Base-by-base conservation (phyloP, 2,888 invertebrate genomes). In the Diarsia brunnea region DNA sequence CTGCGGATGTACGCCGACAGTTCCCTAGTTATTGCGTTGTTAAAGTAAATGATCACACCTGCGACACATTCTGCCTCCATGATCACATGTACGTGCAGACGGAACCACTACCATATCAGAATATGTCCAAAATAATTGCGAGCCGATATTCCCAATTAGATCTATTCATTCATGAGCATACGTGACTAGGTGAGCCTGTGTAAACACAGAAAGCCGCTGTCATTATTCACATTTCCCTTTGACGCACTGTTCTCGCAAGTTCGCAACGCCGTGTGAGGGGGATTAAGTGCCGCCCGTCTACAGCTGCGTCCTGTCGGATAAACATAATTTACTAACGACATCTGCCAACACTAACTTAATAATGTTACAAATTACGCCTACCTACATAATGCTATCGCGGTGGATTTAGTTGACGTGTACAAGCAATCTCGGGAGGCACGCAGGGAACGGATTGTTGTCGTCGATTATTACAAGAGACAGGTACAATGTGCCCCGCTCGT, bases 281-380 rank as follows among this genome's bases (percentile, higher is more conserved):
- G 93, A 94, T 95, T 95, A 94, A 93, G 91, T 91, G 90, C 91
- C 91, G 89, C 90, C 90, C 90, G 78, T 83, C 88, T 91, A 89
- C 95, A 95, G 93, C 94, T 94, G 95, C 90, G 94, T 90, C 92
- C 91, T 93, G 94, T 92, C 92, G 93, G 93, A 93, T 94, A 93
- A 94, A 94, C 94, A 94, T 94, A 94, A 95, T 94, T 94, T 93
- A 94, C 93, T 93, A 94, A 94, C 92, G 93, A 93, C 94, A 92
- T 93, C 91, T 94, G 93, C 92, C 91, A 90, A 91, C 92, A 92
- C 91, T 93, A 93, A 93, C 92, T 92, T 92, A 92, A 92, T 94
- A 92, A 92, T 91, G 89, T 89, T 89, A 92, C 90, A 89, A 92
- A 91, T 91, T 90, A 91, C 88, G 86, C 85, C 87, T 86, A 88